A percentile compares a stretch with the other conserved stretches of the same genome.
Conservation (phyloP, 1,140 invertebrate genomes). For the Apis florea region DNA sequence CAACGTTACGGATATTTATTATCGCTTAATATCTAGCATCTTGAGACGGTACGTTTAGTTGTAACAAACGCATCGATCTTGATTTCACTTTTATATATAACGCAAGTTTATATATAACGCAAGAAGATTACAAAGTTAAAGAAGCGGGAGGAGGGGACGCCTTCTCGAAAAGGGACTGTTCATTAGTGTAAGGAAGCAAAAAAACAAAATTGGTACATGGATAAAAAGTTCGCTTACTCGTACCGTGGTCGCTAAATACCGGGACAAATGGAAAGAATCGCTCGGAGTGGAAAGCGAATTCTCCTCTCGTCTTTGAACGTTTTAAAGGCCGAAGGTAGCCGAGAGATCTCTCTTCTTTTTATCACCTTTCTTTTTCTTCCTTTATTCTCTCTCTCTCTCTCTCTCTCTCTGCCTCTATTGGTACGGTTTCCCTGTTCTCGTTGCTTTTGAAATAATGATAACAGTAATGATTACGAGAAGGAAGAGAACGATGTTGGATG, state of each 20-base stretch:
- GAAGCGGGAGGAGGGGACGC: background rate
- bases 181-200: slow-evolving; percentile 2
- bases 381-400: background rate
- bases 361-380: too few species aligned
- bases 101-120: too few species aligned
- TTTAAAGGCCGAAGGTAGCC: slow-evolving; percentile 27
- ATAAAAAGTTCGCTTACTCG: slow-evolving; percentile 38
- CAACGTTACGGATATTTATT: slow-evolving; percentile 1
- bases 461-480: slow-evolving; percentile 60
- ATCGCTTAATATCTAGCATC: background rate
- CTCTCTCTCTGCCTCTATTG: background rate
- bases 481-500: background rate
- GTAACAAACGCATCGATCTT: slow-evolving; percentile 25
- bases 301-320: slow-evolving; percentile 7
- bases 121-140: background rate
- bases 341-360: slow-evolving; percentile 56
- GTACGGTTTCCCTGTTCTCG: background rate
- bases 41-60: background rate
- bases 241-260: slow-evolving; percentile 31
- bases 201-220: background rate
- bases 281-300: slow-evolving; percentile 47
- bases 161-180: background rate
- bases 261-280: slow-evolving; percentile 61
- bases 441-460: slow-evolving; percentile 63
- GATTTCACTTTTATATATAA: too few species aligned